Base-by-base conservation (phyloP, 2,888 invertebrate genomes). In the Lutraria lutraria region DNA sequence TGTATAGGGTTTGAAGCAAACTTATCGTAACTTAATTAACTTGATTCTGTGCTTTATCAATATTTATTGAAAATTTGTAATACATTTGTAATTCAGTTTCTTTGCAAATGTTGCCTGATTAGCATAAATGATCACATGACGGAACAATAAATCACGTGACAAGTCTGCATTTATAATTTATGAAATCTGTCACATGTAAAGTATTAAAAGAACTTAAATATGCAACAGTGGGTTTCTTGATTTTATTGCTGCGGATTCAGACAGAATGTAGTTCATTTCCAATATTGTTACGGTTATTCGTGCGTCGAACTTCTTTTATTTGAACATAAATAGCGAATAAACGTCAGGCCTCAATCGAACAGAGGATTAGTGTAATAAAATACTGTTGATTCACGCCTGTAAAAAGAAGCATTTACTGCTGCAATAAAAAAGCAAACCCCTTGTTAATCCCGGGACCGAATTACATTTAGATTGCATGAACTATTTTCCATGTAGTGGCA, bases 111-210 rank as follows among this genome's bases (percentile, higher is more conserved):
- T 76, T 21, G 76, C 52, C 81, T 89, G 25, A 83, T 83, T 86
- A 83, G 56, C 86, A 84, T 86, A 83, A 72, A 19, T 83, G 81
- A 86, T 15, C 89, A 89, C 89, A 83, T 89, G 89, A 81, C 76
- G 68, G 81, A 63, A 63, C 86, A 53, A 86, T 89, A 86, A 84
- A 80, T 54, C 89, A 83, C 81, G 83, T 89, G 86, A 68, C 83
- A 86, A 83, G 81, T 89, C 86, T 89, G 83, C 63, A 89, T 86
- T 80, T 68, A 68, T 86, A 86, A 89, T 89, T 89, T 86, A 89
- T 86, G 76, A 76, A 76, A 83, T 86, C 83, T 89, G 80, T 83
- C 89, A 31, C 83, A 81, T 83, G 86, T 53, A 86, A 86, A 79
- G 76, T 86, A 83, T 80, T 83, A 63, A 81, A 84, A 82, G 80